Evolutionary conservation across 2,797 vertebrate genomes (phyloP), one percentile per base, ranked within the genome.

Genomic region (Ceryle rudis): DNA sequence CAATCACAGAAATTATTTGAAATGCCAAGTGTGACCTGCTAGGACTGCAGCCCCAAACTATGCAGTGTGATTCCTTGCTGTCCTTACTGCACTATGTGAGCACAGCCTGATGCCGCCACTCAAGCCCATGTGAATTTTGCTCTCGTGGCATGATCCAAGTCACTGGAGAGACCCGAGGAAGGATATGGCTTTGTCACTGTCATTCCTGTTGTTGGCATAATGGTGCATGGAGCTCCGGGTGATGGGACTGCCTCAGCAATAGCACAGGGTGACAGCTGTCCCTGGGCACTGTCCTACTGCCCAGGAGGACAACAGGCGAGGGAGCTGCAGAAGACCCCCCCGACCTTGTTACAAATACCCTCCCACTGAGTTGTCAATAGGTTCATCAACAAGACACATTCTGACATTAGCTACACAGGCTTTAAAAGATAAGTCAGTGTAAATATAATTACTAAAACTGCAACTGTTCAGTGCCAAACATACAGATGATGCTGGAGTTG

Each of bases 361-460:
- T 51, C 79, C 42, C 1, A 1, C n/a, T 0, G 0, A 70, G 33
- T 54, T 79, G 17, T 58, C 73, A 18, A 0, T 12, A 18, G 2
- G 1, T 39, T 65, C 5, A 1, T 58, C 42, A 62, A 7, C 33
- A 46, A 61, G 42, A 55, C 29, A 28, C 19, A 11, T 39, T 41
- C 66, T 86, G 21, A n/a, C 41, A 33, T 51, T 46, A 42, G 19
- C 28, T 19, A 39, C 22, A 18, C 16, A 70, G 31, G 9, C 35
- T 92, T 62, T 70, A 57, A 81, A 74, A 85, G 52, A 69, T 14
- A 73, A 10, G 49, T 88, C 0, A 1, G 4, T 33, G 42, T 66
- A 82, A 91, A 62, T 28, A 60, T 11, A 73, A 31, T 69, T 14
- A 51, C 61, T 81, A 75, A 35, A 88, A 94, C 51, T 2, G 5